Percentiles rank a stretch among this genome's conserved stretches.
These are phyloP conservation scores for Megastigmus dorsalis DNA, from an alignment of 2,888 invertebrate species.

Conservation along the genomic window DNA sequence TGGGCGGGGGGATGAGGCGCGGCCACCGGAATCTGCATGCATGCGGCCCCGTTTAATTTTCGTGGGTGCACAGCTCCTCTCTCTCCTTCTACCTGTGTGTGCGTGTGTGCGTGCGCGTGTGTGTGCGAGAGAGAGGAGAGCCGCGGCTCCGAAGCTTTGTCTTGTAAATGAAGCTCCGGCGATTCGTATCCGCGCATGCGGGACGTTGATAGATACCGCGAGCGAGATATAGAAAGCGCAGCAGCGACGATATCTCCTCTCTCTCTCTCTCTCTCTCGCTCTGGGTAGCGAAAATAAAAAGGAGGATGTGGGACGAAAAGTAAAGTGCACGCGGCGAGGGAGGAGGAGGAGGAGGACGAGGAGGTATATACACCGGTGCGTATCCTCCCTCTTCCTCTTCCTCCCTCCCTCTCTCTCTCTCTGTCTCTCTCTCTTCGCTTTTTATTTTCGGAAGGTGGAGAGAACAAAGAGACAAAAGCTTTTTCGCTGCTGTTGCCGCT, in stretches of 20 bases:
- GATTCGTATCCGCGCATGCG: conserved; percentile 72
- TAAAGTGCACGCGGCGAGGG: conserved; percentile 30
- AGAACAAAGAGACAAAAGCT: conserved; percentile 64
- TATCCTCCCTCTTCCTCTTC: conserved; percentile 17
- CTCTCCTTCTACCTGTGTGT: conserved; percentile 55
- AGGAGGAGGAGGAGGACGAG: no score
- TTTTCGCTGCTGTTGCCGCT: background rate
- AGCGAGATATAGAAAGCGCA: conserved; percentile 43
- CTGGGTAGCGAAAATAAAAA: background rate
- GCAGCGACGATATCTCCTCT: background rate
- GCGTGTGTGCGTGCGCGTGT: no score
- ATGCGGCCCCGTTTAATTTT: conserved; percentile 37
- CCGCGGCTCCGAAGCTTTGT: conserved; percentile 65
- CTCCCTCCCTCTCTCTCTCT: no score
- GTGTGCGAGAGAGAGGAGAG: no score
- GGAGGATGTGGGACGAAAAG: conserved; percentile 2
- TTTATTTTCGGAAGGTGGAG: background rate
- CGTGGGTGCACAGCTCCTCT: conserved; percentile 54
- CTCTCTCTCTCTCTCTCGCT: no score
- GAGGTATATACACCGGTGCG: no score
- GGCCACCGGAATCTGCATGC: conserved; percentile 1
- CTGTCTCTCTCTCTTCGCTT: conserved; percentile 26
- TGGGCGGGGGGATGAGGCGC: no score
- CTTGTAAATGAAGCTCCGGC: conserved; percentile 74
- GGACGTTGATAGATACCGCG: conserved; percentile 73